Conservation (phyloP, 2,888 invertebrate species). For the Melipona beecheii region DNA sequence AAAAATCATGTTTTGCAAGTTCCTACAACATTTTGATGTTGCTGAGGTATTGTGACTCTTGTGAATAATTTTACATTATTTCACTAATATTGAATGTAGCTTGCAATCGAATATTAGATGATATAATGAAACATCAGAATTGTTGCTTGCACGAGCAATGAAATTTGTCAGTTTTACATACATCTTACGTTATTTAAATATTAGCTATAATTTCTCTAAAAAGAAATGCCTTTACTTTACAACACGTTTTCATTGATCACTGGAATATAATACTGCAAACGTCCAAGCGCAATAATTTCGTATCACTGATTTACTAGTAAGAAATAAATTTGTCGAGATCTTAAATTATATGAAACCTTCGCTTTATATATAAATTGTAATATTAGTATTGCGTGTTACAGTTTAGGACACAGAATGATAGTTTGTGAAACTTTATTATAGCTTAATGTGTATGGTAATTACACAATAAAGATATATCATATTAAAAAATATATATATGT, state of each 20-base stretch:
- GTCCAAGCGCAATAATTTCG: conserved; percentile 66
- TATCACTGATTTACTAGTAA: conserved; percentile 36
- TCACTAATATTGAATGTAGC: background rate
- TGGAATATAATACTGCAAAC: conserved; percentile 40
- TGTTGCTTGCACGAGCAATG: conserved; percentile 22
- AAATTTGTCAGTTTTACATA: conserved; percentile 38
- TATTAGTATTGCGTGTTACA: conserved; percentile 61
- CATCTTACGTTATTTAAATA: conserved; percentile 33
- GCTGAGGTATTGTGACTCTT: background rate
- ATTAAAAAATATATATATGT: background rate
- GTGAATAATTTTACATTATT: background rate
- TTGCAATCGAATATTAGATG: conserved; percentile 2
- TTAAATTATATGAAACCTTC: conserved; percentile 28
- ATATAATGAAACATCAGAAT: conserved; percentile 23
- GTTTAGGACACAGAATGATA: conserved; percentile 48
- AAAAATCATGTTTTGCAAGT: background rate
- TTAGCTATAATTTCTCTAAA: conserved; percentile 38
- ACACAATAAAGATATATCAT: conserved; percentile 62
- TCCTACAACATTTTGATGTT: background rate
- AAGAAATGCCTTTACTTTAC: background rate
- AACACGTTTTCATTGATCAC: conserved; percentile 4
- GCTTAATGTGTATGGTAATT: conserved; percentile 63
- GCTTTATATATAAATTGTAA: conserved; percentile 49
- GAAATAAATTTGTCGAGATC: conserved; percentile 19
- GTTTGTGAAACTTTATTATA: conserved; percentile 56